These are phyloP conservation scores for Montipora capricornis DNA, from an alignment of 64 coral and sea anemone species.

Conservation along the genomic window DNA sequence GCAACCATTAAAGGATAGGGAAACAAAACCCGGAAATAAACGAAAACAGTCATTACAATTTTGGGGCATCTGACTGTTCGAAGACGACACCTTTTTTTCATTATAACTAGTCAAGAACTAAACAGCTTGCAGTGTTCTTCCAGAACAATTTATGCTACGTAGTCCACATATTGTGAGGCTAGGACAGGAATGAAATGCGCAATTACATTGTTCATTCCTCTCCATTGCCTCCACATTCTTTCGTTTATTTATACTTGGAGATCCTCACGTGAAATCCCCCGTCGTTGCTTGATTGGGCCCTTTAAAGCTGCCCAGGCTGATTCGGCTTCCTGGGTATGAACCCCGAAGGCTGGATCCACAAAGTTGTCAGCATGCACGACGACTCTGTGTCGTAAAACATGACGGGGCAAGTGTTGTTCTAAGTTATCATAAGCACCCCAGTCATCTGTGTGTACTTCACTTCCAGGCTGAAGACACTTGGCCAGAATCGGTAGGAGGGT, in stretches of 20 bases:
- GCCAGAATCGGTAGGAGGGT: constrained; percentile 43
- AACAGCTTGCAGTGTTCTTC: too few species aligned
- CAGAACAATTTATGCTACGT: background rate
- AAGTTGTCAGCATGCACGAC: constrained; percentile 42
- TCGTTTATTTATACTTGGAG: constrained; percentile 10
- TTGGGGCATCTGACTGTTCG: too few species aligned
- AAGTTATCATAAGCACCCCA: constrained; percentile 49
- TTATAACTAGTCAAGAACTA: too few species aligned
- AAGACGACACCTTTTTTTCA: too few species aligned
- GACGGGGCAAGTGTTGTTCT: constrained; percentile 5
- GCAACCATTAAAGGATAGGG: background rate
- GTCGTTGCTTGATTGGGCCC: constrained; percentile 9
- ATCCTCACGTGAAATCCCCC: constrained; percentile 24
- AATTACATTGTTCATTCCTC: constrained; percentile 12
- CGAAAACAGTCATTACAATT: too few species aligned
- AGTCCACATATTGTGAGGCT: background rate
- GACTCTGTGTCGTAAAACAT: constrained; percentile 1
- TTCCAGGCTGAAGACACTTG: constrained; percentile 51
- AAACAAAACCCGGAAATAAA: background rate
- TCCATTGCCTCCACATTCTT: too few species aligned
- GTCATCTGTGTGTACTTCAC: constrained; percentile 42
- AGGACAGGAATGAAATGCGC: background rate
- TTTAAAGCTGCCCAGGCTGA: constrained; percentile 54
- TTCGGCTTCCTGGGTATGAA: background rate
- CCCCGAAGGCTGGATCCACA: constrained; percentile 39